Conservation (phyloP, 1,140 invertebrate species). For the Hylyphantes graminicola region DNA sequence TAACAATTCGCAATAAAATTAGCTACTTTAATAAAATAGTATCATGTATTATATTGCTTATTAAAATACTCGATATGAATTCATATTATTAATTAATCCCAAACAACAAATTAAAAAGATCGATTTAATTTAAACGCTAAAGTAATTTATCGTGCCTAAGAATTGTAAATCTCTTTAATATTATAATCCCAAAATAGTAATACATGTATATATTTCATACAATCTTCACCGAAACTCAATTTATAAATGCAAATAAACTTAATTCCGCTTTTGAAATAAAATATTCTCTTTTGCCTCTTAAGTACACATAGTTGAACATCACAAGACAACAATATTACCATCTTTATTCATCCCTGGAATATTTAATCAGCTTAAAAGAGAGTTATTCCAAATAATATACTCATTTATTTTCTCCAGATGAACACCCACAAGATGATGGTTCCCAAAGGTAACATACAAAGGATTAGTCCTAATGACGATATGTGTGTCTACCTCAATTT, state of each 20-base stretch:
- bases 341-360: not conserved
- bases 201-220: too few species aligned
- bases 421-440: not conserved
- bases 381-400: constrained; percentile 1
- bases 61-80: too few species aligned
- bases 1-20: too few species aligned
- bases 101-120: too few species aligned
- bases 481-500: not conserved
- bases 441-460: not conserved
- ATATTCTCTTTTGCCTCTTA: not conserved
- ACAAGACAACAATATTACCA: not conserved
- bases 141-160: too few species aligned
- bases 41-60: too few species aligned
- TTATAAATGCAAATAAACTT: constrained; percentile 1
- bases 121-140: too few species aligned
- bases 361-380: constrained; percentile 5
- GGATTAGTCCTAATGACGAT: constrained; percentile 17
- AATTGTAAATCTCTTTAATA: too few species aligned
- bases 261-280: not conserved
- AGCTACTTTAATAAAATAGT: too few species aligned
- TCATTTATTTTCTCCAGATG: not conserved
- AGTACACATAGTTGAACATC: not conserved
- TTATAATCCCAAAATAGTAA: too few species aligned
- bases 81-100: too few species aligned
- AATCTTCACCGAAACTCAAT: too few species aligned